A percentile compares a stretch with the other conserved stretches of the same genome.
These are phyloP conservation scores for Galaxea fascicularis DNA, from an alignment of 92 coral and sea anemone species.

Conservation along the genomic window DNA sequence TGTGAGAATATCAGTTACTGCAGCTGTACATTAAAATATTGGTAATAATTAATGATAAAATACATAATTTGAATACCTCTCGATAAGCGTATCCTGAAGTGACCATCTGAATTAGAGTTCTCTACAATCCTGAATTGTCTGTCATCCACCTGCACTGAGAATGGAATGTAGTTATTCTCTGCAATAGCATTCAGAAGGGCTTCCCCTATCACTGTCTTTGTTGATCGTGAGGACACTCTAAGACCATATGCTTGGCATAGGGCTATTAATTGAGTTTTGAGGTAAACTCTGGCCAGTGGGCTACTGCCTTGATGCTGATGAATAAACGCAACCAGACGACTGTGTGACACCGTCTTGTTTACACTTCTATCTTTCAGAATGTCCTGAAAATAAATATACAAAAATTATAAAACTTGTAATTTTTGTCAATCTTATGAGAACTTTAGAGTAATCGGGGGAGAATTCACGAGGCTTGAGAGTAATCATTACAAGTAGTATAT, in stretches of 20 bases:
- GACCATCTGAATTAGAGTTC: constrained; percentile 5
- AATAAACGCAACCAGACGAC: constrained; percentile 18
- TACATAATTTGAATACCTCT: constrained; percentile 3
- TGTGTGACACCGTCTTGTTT: constrained; percentile 42
- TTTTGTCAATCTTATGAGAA: too few relatives aligned
- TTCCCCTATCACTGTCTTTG: not conserved
- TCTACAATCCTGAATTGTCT: not conserved
- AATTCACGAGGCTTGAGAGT: too few relatives aligned
- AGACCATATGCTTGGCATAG: constrained; percentile 68
- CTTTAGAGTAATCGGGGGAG: too few relatives aligned
- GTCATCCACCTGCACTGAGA: not conserved
- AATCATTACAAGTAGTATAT: too few relatives aligned
- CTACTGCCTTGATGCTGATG: constrained; percentile 29
- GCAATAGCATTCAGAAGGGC: not conserved
- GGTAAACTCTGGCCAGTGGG: constrained; percentile 50
- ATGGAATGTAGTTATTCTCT: not conserved
- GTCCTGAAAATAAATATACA: not conserved
- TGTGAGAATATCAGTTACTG: too few relatives aligned
- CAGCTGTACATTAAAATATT: too few relatives aligned
- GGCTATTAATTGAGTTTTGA: constrained; percentile 48
- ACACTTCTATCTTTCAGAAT: constrained; percentile 46
- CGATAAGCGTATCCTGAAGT: not conserved
- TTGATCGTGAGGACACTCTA: not conserved
- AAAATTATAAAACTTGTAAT: too few relatives aligned
- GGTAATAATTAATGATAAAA: not conserved